phyloP scores from a whole-genome alignment of 2,113 vertebrate genomes.

The Oryzias woworae region DNA sequence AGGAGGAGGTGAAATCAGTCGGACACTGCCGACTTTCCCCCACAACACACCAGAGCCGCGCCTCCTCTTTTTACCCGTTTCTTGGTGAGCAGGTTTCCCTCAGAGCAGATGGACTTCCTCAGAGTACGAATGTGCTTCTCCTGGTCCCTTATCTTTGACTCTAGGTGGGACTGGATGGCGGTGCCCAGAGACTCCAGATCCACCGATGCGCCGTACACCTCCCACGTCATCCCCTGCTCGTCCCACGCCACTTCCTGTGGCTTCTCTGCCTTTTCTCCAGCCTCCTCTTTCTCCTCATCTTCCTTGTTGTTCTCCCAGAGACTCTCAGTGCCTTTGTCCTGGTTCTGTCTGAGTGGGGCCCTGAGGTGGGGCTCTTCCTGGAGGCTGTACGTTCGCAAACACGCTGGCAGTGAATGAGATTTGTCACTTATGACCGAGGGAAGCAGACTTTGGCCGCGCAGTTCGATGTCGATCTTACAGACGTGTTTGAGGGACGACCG shows the following conservation, averaged over 20 bases:
- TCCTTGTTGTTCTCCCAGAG: conserved; percentile 40
- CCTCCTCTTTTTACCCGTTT: conserved; percentile 30
- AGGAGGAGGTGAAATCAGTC: conserved; percentile 31
- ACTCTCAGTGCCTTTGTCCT: background rate
- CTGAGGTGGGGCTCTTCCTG: background rate
- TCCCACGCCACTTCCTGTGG: conserved; percentile 54
- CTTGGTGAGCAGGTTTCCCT: conserved; percentile 11
- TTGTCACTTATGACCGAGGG: background rate
- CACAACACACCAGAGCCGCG: conserved; percentile 51
- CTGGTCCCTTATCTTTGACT: conserved; percentile 58
- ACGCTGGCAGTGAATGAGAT: conserved; percentile 27
- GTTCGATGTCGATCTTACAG: conserved; percentile 64
- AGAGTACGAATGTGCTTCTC: conserved; percentile 47
- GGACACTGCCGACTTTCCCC: conserved; percentile 7
- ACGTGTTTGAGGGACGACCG: conserved; percentile 54
- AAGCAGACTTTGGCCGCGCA: conserved; percentile 41
- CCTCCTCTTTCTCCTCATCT: conserved; percentile 1
- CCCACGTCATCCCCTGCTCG: conserved; percentile 60
- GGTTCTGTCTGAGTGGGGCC: conserved; percentile 7
- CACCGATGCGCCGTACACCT: conserved; percentile 58
- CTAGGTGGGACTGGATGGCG: conserved; percentile 59
- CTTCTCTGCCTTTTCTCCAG: background rate
- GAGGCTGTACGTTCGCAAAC: conserved; percentile 26
- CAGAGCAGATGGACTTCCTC: conserved; percentile 54
- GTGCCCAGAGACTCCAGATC: conserved; percentile 53